Conservation (phyloP, 2,113 vertebrate species). For the Candoia aspera region DNA sequence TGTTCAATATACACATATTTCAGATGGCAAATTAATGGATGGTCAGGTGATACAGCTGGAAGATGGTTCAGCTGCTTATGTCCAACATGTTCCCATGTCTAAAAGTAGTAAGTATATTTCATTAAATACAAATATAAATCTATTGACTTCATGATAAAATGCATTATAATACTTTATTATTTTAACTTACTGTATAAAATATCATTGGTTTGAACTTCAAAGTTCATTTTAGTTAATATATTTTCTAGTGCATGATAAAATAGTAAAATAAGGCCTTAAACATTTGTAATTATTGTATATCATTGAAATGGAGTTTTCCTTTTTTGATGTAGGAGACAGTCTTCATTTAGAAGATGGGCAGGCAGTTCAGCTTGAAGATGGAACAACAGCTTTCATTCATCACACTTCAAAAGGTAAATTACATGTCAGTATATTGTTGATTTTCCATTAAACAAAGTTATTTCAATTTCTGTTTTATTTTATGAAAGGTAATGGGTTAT, state of each 20-base stretch:
- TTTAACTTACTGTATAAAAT: not conserved
- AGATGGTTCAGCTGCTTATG: slow-evolving; percentile 96
- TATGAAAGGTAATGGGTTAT: not conserved
- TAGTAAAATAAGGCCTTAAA: slow-evolving; percentile 5
- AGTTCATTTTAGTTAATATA: slow-evolving; percentile 24
- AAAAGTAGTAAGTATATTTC: slow-evolving; percentile 86
- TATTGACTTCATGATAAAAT: not conserved
- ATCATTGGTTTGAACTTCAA: slow-evolving; percentile 12
- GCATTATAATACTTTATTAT: not conserved
- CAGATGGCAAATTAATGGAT: slow-evolving; percentile 95
- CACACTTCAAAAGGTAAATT: slow-evolving; percentile 93
- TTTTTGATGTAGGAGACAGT: slow-evolving; percentile 82
- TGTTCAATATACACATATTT: slow-evolving; percentile 60
- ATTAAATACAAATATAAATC: slow-evolving; percentile 39
- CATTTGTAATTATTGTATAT: not conserved
- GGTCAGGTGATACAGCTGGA: slow-evolving; percentile 98
- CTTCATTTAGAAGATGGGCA: slow-evolving; percentile 95
- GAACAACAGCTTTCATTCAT: slow-evolving; percentile 96
- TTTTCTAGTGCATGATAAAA: slow-evolving; percentile 11
- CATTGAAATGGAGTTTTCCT: not conserved
- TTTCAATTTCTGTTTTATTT: slow-evolving; percentile 1
- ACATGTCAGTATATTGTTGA: slow-evolving; percentile 22
- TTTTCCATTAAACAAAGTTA: not conserved
- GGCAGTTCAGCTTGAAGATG: slow-evolving; percentile 95
- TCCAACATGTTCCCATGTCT: slow-evolving; percentile 92